Conservation (phyloP, 37 sponge, comb jelly and placozoan species). For the Sycon ciliatum region DNA sequence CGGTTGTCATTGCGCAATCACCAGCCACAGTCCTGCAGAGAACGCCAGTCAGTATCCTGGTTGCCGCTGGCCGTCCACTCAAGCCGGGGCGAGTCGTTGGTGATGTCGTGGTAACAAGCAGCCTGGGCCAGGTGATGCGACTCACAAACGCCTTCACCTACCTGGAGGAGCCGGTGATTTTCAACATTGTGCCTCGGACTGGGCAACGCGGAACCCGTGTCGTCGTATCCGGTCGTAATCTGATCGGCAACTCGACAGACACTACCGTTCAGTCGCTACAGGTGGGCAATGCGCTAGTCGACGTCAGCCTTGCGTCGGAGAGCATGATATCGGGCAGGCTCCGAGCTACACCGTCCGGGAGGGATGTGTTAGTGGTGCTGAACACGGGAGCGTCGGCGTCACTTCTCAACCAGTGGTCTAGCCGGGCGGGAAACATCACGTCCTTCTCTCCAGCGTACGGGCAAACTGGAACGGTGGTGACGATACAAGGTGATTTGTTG, state of each 20-base stretch:
- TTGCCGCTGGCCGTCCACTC: conserved; percentile 38
- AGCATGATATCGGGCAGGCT: too few relatives aligned
- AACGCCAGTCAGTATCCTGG: not conserved
- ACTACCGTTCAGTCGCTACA: too few relatives aligned
- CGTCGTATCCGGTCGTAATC: conserved; percentile 39
- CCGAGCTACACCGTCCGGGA: too few relatives aligned
- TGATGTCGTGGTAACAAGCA: conserved; percentile 42
- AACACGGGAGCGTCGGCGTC: too few relatives aligned
- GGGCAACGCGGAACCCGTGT: conserved; percentile 67
- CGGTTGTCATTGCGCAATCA: not conserved
- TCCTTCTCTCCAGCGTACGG: not conserved
- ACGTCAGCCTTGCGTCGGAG: too few relatives aligned
- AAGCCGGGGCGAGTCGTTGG: conserved; percentile 23
- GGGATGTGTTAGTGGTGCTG: too few relatives aligned
- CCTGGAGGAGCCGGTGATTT: conserved; percentile 42
- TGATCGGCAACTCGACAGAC: too few relatives aligned
- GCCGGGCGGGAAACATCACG: not conserved
- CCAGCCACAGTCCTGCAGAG: not conserved
- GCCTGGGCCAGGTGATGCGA: conserved; percentile 23
- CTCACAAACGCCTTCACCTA: conserved; percentile 51
- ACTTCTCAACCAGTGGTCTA: not conserved
- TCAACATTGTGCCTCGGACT: conserved; percentile 18
- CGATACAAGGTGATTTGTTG: too few relatives aligned
- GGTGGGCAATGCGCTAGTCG: too few relatives aligned
- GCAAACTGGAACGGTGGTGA: not conserved